phyloP scores from a whole-genome alignment of 2,113 vertebrate genomes.

The Poeciliopsis retropinna region DNA sequence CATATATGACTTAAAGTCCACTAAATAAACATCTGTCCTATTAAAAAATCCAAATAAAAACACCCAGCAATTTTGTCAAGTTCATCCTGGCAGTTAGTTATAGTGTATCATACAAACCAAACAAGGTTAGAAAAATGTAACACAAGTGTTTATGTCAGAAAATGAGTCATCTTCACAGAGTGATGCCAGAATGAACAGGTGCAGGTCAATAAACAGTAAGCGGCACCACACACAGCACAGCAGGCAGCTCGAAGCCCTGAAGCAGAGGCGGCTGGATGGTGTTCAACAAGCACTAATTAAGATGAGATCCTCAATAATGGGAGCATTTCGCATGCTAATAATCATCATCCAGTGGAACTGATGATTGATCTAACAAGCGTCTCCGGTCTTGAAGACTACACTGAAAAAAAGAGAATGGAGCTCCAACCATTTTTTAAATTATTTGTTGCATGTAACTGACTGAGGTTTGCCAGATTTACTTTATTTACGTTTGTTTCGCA shows the following conservation, averaged over 20 bases:
- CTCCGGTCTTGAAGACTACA: too few species aligned
- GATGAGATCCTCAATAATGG: background rate
- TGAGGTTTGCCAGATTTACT: too few species aligned
- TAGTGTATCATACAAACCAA: background rate
- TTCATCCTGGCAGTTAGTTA: constrained; percentile 54
- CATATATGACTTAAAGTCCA: constrained; percentile 20
- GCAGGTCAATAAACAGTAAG: constrained; percentile 13
- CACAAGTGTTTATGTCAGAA: background rate
- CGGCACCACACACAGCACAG: constrained; percentile 45
- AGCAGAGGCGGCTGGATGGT: constrained; percentile 33
- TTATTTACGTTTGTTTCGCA: too few species aligned
- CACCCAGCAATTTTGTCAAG: constrained; percentile 7
- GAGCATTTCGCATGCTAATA: background rate
- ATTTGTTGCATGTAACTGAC: background rate
- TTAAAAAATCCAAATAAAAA: constrained; percentile 21
- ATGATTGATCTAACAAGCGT: background rate
- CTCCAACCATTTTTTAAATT: background rate
- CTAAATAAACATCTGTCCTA: constrained; percentile 22
- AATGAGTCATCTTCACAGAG: background rate
- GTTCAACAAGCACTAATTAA: constrained; percentile 37
- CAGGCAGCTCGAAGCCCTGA: constrained; percentile 34
- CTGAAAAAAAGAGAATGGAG: too few species aligned
- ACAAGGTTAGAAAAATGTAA: background rate
- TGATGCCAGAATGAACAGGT: constrained; percentile 59
- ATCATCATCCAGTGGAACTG: background rate